Percentiles rank a stretch among this genome's conserved stretches.
Conservation (phyloP, 2,797 vertebrate genomes). For the Eulemur rubriventer region DNA sequence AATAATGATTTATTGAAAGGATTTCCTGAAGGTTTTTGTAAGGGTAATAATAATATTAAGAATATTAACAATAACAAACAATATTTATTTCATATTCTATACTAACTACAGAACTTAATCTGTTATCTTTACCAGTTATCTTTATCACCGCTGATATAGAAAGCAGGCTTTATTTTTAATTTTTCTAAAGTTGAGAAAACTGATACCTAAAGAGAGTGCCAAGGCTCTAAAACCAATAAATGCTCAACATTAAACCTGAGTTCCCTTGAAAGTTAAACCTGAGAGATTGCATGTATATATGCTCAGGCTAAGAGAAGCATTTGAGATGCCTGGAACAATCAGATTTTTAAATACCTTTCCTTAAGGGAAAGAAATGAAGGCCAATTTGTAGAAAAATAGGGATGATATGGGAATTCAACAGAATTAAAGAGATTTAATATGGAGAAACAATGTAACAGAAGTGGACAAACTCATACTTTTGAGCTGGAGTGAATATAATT, state of each 20-base stretch:
- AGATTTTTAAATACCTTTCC: background rate
- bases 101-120: background rate
- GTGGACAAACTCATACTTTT: background rate
- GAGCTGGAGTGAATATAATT: background rate
- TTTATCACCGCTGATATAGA: background rate
- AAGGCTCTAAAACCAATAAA: background rate
- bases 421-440: background rate
- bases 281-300: fast-evolving
- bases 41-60: background rate
- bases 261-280: background rate
- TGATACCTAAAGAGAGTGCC: background rate
- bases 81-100: background rate
- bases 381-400: background rate
- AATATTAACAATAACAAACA: background rate
- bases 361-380: background rate
- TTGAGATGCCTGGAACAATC: background rate
- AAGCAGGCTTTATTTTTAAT: background rate
- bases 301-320: background rate
- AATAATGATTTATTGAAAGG: background rate
- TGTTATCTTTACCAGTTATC: background rate
- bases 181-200: background rate
- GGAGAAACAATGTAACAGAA: background rate
- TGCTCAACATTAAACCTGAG: background rate
- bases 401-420: background rate
- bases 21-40: background rate